Percentiles rank a stretch among this genome's conserved stretches.
phyloP scores from a whole-genome alignment of 2,797 vertebrate species.

The Synanceia verrucosa region DNA sequence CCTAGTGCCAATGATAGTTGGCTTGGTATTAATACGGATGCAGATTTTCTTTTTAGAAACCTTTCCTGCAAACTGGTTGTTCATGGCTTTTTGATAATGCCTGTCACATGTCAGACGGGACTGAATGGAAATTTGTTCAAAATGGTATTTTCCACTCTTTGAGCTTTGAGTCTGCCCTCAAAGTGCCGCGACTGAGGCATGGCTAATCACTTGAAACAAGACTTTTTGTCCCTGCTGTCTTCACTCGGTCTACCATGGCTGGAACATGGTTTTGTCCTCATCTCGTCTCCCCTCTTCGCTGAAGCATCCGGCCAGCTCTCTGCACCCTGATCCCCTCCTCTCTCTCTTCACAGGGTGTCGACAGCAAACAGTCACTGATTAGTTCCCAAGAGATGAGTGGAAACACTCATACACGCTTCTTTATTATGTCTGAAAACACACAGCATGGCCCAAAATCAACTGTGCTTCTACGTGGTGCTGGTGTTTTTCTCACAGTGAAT shows the following conservation, averaged over 20 bases:
- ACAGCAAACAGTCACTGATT: conserved; percentile 62
- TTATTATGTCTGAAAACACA: conserved; percentile 48
- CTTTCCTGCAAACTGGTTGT: conserved; percentile 23
- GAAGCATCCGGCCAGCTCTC: conserved; percentile 22
- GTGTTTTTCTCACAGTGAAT: conserved; percentile 17
- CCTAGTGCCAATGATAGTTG: not conserved
- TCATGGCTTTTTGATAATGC: conserved; percentile 11
- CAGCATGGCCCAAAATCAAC: conserved; percentile 38
- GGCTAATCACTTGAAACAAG: conserved; percentile 70
- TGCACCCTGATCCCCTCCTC: conserved; percentile 12
- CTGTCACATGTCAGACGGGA: conserved; percentile 18
- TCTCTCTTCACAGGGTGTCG: conserved; percentile 25
- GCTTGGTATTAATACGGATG: not conserved
- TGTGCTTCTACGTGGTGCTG: not conserved
- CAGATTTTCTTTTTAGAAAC: not conserved
- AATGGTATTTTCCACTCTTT: conserved; percentile 45
- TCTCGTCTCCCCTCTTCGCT: conserved; percentile 17
- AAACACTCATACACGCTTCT: conserved; percentile 26
- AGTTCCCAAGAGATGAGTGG: conserved; percentile 47
- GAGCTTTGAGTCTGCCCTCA: conserved; percentile 57
- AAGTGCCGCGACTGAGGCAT: conserved; percentile 65
- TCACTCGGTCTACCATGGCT: conserved; percentile 55
- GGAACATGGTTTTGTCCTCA: conserved; percentile 46
- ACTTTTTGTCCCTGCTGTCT: conserved; percentile 65
- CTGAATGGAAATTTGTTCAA: conserved; percentile 46